phyloP scores from a whole-genome alignment of 2,113 vertebrate genomes.

The Thamnophis sirtalis region DNA sequence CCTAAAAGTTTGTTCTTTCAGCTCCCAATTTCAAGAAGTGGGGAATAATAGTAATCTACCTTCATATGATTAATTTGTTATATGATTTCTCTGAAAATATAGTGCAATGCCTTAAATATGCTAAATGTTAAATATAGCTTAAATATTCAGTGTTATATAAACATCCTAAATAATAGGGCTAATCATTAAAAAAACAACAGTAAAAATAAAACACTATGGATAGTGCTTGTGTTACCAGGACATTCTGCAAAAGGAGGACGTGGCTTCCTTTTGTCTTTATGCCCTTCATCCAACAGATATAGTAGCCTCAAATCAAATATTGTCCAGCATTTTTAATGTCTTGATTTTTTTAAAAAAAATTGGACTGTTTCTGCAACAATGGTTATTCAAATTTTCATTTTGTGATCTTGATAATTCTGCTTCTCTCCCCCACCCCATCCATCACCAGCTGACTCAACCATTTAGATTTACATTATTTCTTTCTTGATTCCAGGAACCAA shows the following conservation, averaged over 20 bases:
- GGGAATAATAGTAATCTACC: not conserved
- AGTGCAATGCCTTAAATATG: not conserved
- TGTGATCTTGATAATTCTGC: not conserved
- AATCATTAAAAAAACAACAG: not conserved
- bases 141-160: not conserved
- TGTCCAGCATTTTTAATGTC: not conserved
- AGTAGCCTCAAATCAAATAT: not conserved
- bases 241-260: not conserved
- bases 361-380: not conserved
- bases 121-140: not conserved
- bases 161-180: not conserved
- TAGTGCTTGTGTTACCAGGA: not conserved
- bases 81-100: not conserved
- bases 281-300: not conserved
- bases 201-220: not conserved
- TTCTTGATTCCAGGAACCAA: not conserved
- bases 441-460: not conserved
- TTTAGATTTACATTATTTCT: not conserved
- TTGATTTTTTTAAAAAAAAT: not conserved
- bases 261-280: not conserved
- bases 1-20: not conserved
- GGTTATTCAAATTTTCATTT: not conserved
- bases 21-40: not conserved
- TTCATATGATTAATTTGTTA: not conserved
- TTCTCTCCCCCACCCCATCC: not conserved